phyloP scores from a whole-genome alignment of 2,888 invertebrate genomes.

The Strigamia maritima region DNA sequence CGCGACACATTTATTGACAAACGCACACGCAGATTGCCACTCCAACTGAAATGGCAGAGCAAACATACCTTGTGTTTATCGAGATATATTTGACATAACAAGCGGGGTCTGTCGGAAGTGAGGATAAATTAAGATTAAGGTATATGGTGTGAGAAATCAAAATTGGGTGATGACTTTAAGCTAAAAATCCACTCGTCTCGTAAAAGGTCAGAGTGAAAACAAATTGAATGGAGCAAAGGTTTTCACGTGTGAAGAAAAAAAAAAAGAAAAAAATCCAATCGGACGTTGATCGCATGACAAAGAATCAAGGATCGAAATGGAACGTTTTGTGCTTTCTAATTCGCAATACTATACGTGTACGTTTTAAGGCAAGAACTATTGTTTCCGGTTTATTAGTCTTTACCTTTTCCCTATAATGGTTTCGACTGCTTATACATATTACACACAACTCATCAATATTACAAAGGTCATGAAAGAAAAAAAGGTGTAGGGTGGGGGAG shows the following conservation, averaged over 20 bases:
- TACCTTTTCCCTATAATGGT: not conserved
- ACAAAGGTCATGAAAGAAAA: not conserved
- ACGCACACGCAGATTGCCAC: constrained; percentile 4
- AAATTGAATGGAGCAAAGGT: not conserved
- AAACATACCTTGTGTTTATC: constrained; percentile 4
- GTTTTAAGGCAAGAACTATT: not conserved
- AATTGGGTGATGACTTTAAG: not conserved
- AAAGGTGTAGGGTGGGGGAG: not conserved
- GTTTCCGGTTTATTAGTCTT: not conserved
- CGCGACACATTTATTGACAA: constrained; percentile 4
- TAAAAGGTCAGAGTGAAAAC: not conserved
- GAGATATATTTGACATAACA: not conserved
- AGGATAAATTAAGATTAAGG: not conserved
- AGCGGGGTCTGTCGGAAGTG: not conserved
- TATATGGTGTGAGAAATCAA: not conserved
- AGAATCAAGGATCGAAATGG: not conserved
- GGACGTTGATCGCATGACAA: not conserved
- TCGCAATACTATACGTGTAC: not conserved
- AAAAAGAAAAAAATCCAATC: not conserved
- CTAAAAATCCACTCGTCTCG: not conserved
- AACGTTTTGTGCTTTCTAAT: not conserved
- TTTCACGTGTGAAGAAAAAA: not conserved
- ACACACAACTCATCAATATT: constrained; percentile 4
- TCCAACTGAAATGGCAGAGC: not conserved
- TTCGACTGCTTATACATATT: not conserved